Evolutionary conservation across 2,113 vertebrate species (phyloP), one percentile per base, ranked within the genome.

Genomic region (Synodontis membranacea): DNA sequence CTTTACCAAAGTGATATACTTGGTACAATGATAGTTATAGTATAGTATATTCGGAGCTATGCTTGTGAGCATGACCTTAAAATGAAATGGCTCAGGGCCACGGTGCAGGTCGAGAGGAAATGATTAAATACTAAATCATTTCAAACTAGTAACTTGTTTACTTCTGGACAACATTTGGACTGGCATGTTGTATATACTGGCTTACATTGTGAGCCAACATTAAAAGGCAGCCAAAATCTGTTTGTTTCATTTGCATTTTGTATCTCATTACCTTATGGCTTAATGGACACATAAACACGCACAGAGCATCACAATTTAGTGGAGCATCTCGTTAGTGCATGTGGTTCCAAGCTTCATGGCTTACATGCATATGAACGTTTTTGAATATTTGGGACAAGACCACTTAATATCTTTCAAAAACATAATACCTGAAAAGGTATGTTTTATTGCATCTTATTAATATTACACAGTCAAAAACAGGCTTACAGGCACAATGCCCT

Each of bases 401-500:
- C 23, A 19, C 12, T 31, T 42, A 0, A 74, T 50, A 75, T 42
- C 52, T n/a, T 58, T 42, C 15, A n/a, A 74, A 54, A 54, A 54
- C 48, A 83, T 52, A 11, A 75, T 46, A 75, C 12, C 12, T 74
- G 17, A 37, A 70, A 70, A 21, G 9, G 17, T 70, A 70, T 52
- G 46, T 37, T 34, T 37, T 72, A 42, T 56, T 56, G 50, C 34
- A 44, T 70, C 21, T 84, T 15, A 84, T 84, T 84, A 84, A 75
- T 15, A 84, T 84, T 84, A 84, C 72, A 37, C 31, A 72, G 74
- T 84, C 68, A 84, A 44, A 44, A 84, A n/a, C 50, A 75, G 83
- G 66, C 50, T 21, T 39, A 39, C 52, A 74, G 50, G 37, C 15
- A 23, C 68, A 84, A 58, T 72, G 58, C 68, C 68, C 68, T 75